phyloP scores from a whole-genome alignment of 2,113 vertebrate genomes.

The Coracopsis vasa region DNA sequence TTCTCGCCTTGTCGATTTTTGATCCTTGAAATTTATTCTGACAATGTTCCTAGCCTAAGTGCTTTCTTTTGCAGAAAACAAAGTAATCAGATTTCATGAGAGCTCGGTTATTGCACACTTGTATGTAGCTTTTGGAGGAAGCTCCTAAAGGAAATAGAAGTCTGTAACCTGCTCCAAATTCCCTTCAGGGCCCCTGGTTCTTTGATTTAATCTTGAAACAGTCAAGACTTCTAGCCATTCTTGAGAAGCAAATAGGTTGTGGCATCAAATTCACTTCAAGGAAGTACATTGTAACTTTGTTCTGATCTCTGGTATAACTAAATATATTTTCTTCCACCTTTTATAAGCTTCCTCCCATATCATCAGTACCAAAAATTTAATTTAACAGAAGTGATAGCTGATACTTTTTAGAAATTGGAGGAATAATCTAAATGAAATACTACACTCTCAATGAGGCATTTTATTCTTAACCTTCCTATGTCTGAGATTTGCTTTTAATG shows the following conservation, averaged over 20 bases:
- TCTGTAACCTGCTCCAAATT: constrained; percentile 12
- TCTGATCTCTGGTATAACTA: not conserved
- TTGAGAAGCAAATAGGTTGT: constrained; percentile 17
- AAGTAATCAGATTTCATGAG: constrained; percentile 11
- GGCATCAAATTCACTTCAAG: not conserved
- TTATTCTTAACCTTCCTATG: not conserved
- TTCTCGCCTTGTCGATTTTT: not conserved
- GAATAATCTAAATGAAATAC: not conserved
- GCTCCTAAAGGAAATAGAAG: constrained; percentile 18
- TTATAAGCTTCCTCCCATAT: not conserved
- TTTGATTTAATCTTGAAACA: constrained; percentile 37
- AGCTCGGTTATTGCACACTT: not conserved
- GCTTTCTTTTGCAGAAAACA: not conserved
- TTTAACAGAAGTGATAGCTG: not conserved
- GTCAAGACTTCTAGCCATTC: not conserved
- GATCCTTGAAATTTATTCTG: not conserved
- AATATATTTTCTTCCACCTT: not conserved
- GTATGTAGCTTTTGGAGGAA: constrained; percentile 29
- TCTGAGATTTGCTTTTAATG: not conserved
- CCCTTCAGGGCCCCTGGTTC: constrained; percentile 1
- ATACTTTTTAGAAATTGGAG: not conserved
- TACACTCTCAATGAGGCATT: not conserved
- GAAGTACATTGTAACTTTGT: not conserved
- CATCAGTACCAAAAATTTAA: not conserved
- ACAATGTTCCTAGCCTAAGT: not conserved